Percentiles rank a stretch among this genome's conserved stretches.
phyloP scores from a whole-genome alignment of 23 tunicate species.

The Clavelina lepadiformis region DNA sequence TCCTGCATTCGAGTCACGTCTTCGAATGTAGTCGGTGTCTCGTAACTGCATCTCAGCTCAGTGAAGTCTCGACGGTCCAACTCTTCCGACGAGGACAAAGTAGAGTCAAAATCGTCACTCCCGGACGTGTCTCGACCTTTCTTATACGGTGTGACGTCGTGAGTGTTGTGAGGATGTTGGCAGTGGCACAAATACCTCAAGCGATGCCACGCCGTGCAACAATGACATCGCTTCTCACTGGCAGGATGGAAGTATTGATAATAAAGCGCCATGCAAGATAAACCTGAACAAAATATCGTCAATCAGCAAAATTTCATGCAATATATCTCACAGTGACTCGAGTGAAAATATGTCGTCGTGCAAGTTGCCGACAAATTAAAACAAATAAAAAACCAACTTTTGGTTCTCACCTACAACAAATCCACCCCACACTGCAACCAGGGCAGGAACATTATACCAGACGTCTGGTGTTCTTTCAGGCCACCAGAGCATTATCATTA shows the following conservation, averaged over 20 bases:
- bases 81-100: conserved; percentile 29
- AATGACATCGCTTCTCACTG: conserved; percentile 61
- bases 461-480: conserved; percentile 44
- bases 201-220: conserved; percentile 55
- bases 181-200: conserved; percentile 13
- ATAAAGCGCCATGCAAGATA: conserved; percentile 57
- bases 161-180: neutral
- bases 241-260: conserved; percentile 84
- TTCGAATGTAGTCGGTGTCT: conserved; percentile 9
- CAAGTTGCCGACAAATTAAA: neutral
- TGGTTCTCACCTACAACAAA: conserved; percentile 61
- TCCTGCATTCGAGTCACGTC: neutral
- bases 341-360: neutral
- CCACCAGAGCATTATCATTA: conserved; percentile 84
- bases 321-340: neutral
- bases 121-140: conserved; percentile 13
- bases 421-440: conserved; percentile 76
- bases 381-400: neutral
- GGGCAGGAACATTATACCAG: conserved; percentile 80
- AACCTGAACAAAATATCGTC: conserved; percentile 34
- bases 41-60: conserved; percentile 38
- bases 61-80: conserved; percentile 39
- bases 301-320: no score
- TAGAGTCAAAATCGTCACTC: conserved; percentile 23
- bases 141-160: conserved; percentile 26